phyloP scores from a whole-genome alignment of 2,113 vertebrate genomes.

The Geococcyx californianus region DNA sequence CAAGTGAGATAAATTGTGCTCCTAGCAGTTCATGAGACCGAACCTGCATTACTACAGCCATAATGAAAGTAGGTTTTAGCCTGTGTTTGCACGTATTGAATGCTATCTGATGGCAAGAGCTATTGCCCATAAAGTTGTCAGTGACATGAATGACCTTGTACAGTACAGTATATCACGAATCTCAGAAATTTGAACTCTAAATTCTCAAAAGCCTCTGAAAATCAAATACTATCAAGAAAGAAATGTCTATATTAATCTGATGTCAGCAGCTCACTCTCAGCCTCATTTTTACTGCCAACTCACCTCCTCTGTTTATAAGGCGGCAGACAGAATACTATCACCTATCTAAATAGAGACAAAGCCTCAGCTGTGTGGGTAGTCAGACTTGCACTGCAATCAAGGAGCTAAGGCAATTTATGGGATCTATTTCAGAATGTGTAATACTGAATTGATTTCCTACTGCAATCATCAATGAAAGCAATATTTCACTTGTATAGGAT shows the following conservation, averaged over 20 bases:
- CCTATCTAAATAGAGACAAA: not conserved
- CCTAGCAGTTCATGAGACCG: not conserved
- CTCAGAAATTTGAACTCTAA: not conserved
- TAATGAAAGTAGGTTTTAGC: not conserved
- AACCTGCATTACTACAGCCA: not conserved
- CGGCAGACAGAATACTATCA: not conserved
- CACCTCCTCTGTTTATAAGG: not conserved
- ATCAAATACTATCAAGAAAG: slow-evolving; percentile 11
- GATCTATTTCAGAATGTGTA: not conserved
- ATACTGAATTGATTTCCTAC: slow-evolving; percentile 18
- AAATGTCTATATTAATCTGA: slow-evolving; percentile 4
- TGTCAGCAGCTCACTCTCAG: not conserved
- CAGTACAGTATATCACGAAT: not conserved
- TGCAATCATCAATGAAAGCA: not conserved
- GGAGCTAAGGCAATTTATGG: not conserved
- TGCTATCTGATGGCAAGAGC: not conserved
- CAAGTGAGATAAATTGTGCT: slow-evolving; percentile 1
- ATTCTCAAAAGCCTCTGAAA: slow-evolving; percentile 9
- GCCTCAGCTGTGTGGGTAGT: not conserved
- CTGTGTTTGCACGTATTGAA: not conserved
- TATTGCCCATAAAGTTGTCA: not conserved
- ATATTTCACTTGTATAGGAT: not conserved
- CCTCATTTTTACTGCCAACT: not conserved
- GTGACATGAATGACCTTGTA: slow-evolving; percentile 3
- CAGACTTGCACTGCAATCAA: not conserved